Evolutionary conservation across 2,797 vertebrate genomes (phyloP).

Genomic region (Peromyscus aztecus): DNA sequence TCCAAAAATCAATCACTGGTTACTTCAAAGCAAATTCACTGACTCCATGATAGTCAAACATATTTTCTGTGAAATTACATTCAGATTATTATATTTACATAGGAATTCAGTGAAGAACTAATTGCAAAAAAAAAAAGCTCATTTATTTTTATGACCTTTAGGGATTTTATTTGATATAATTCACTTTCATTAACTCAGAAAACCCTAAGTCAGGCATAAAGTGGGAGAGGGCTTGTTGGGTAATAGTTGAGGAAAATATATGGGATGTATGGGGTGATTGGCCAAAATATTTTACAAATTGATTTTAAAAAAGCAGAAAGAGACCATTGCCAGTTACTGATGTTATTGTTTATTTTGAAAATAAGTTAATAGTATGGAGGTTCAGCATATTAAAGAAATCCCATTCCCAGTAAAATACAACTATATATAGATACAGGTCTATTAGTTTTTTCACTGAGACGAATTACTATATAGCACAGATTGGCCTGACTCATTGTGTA

Average conservation of each 20-base stretch:
- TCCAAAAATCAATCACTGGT: conserved; percentile 69
- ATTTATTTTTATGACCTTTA: conserved; percentile 51
- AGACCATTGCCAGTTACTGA: not conserved
- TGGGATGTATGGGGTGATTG: not conserved
- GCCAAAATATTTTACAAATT: not conserved
- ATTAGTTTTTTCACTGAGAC: not conserved
- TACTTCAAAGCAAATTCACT: conserved; percentile 67
- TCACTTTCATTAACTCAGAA: not conserved
- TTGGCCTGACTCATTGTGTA: not conserved
- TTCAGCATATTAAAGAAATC: not conserved
- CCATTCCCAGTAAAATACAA: not conserved
- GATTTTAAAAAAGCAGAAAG: not conserved
- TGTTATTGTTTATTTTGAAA: not conserved
- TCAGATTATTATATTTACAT: conserved; percentile 66
- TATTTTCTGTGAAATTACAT: conserved; percentile 73
- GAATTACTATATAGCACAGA: not conserved
- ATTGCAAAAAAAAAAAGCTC: conserved; percentile 67
- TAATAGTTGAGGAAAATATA: not conserved
- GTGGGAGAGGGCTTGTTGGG: not conserved
- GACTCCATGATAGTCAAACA: conserved; percentile 53
- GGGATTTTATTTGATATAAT: not conserved
- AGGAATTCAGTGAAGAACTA: conserved; percentile 62
- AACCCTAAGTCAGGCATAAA: not conserved
- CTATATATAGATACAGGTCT: not conserved
- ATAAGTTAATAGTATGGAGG: not conserved